Conservation (phyloP, 2,113 vertebrate species). For the Emberiza fucata region DNA sequence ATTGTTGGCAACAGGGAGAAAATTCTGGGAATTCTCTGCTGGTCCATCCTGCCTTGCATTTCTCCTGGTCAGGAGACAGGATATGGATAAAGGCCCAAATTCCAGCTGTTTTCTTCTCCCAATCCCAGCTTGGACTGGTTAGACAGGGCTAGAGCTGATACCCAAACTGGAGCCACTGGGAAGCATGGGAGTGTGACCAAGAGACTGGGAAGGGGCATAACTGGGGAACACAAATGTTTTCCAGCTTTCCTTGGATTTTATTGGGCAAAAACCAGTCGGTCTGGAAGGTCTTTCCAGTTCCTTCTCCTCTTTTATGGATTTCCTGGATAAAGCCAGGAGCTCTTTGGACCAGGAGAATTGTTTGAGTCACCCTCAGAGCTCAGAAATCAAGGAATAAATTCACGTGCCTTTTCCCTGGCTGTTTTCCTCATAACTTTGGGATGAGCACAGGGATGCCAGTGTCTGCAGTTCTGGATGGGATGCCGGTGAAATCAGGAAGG, state of each 20-base stretch:
- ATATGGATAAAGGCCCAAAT: fast-evolving
- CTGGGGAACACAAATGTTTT: fast-evolving
- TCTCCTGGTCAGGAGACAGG: not conserved
- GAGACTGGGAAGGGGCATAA: not conserved
- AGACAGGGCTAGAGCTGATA: not conserved
- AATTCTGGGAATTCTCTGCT: not conserved
- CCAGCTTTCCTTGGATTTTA: not conserved
- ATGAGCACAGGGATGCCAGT: fast-evolving
- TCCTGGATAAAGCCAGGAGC: not conserved
- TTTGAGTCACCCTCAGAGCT: not conserved
- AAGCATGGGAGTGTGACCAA: not conserved
- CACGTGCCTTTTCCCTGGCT: not conserved
- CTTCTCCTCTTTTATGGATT: not conserved
- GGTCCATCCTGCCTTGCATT: not conserved
- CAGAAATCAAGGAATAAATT: not conserved
- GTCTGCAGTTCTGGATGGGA: not conserved
- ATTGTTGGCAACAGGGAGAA: not conserved
- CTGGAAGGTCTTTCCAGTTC: not conserved
- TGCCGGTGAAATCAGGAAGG: not conserved
- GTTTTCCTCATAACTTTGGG: not conserved
- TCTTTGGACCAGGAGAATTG: not conserved
- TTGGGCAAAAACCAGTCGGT: fast-evolving
- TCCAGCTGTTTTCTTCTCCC: not conserved
- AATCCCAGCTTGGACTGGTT: fast-evolving
- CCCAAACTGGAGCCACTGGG: not conserved